phyloP scores from a whole-genome alignment of 2,888 invertebrate genomes.

The Zygogramma bicolorata region DNA sequence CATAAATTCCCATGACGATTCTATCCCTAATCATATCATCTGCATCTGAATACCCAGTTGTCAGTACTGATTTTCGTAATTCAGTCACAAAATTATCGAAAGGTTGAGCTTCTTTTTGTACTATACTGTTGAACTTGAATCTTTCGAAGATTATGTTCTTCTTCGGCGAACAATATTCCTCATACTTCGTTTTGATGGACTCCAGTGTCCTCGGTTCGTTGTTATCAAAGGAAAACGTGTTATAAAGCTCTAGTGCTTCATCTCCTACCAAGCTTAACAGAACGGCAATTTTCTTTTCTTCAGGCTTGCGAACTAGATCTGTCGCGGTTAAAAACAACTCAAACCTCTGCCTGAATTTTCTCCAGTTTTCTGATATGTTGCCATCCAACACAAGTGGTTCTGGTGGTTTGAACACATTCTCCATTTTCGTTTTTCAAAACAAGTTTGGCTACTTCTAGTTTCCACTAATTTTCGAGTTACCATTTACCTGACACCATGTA shows the following conservation, averaged over 20 bases:
- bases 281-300: slow-evolving; percentile 30
- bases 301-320: neutral
- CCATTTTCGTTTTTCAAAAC: no score
- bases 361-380: slow-evolving; percentile 36
- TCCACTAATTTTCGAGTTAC: no score
- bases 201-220: neutral
- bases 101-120: slow-evolving; percentile 50
- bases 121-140: slow-evolving; percentile 47
- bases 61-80: slow-evolving; percentile 47
- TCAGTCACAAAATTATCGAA: slow-evolving; percentile 54
- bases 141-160: slow-evolving; percentile 44
- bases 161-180: slow-evolving; percentile 32
- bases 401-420: slow-evolving; percentile 20
- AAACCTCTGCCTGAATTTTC: slow-evolving; percentile 34
- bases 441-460: no score
- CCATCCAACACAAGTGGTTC: slow-evolving; percentile 25
- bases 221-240: slow-evolving; percentile 26
- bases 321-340: slow-evolving; percentile 36
- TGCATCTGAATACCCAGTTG: slow-evolving; percentile 47
- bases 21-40: slow-evolving; percentile 50
- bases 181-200: slow-evolving; percentile 20
- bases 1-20: slow-evolving; percentile 48
- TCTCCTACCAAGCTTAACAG: slow-evolving; percentile 39
- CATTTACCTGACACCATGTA: no score
- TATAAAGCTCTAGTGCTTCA: slow-evolving; percentile 42